phyloP scores from a whole-genome alignment of 2,113 vertebrate genomes.

The Oryzias curvinotus region DNA sequence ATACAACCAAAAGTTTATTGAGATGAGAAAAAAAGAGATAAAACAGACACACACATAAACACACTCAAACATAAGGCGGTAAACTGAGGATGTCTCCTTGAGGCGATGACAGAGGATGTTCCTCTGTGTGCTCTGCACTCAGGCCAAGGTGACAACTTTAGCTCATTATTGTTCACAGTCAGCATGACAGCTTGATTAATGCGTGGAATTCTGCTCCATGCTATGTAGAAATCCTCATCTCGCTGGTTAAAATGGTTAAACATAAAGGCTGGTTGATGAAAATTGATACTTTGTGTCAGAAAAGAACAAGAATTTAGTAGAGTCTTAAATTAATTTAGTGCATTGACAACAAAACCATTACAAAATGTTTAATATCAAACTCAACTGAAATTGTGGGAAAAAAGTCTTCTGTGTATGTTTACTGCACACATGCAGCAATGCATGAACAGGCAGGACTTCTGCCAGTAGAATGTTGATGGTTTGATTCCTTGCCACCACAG shows the following conservation, averaged over 20 bases:
- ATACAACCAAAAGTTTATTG: slow-evolving; percentile 77
- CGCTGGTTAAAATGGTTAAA: not conserved
- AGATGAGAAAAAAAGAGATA: slow-evolving; percentile 52
- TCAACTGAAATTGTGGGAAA: too few species aligned
- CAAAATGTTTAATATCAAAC: too few species aligned
- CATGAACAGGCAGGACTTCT: too few species aligned
- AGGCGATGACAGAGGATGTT: slow-evolving; percentile 50
- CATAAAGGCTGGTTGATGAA: too few species aligned
- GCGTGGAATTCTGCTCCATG: not conserved
- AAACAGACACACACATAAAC: slow-evolving; percentile 32
- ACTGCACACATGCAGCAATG: too few species aligned
- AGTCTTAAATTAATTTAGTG: too few species aligned
- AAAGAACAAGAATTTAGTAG: too few species aligned
- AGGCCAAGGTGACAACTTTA: slow-evolving; percentile 18
- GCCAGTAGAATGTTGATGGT: too few species aligned
- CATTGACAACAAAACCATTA: too few species aligned
- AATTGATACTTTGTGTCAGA: too few species aligned
- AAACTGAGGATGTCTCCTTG: slow-evolving; percentile 48
- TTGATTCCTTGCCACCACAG: too few species aligned
- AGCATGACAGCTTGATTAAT: slow-evolving; percentile 4
- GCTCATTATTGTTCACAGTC: slow-evolving; percentile 18
- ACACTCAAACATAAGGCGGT: slow-evolving; percentile 22
- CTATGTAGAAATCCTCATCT: not conserved
- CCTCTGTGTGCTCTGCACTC: slow-evolving; percentile 2
- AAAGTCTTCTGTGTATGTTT: too few species aligned